phyloP scores from a whole-genome alignment of 2,113 vertebrate species.

The Promerops cafer region DNA sequence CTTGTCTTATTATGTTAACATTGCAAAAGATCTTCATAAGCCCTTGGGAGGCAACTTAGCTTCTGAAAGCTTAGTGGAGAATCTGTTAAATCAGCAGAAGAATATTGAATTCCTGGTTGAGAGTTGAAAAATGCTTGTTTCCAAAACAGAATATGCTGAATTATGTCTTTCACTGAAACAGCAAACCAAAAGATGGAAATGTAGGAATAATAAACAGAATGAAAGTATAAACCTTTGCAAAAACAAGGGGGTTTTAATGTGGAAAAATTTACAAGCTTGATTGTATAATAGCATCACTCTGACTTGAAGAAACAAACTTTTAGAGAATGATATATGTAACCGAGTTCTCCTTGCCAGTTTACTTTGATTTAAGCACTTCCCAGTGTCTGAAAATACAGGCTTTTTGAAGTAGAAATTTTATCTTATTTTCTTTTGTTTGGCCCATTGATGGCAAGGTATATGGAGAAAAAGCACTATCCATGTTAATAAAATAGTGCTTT shows the following conservation, averaged over 20 bases:
- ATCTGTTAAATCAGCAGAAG: slow-evolving; percentile 37
- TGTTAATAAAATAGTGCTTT: background rate
- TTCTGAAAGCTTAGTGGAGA: slow-evolving; percentile 44
- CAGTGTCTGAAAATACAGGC: background rate
- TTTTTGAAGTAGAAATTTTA: background rate
- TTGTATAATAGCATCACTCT: slow-evolving; percentile 18
- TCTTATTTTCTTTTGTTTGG: background rate
- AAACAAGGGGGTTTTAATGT: slow-evolving; percentile 20
- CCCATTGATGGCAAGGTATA: background rate
- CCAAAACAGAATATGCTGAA: slow-evolving; percentile 26
- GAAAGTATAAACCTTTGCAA: slow-evolving; percentile 5
- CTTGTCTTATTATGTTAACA: background rate
- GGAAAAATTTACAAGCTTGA: slow-evolving; percentile 48
- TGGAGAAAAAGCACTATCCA: background rate
- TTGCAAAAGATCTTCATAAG: slow-evolving; percentile 21
- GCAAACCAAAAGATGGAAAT: slow-evolving; percentile 36
- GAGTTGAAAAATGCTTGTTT: slow-evolving; percentile 37
- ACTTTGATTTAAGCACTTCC: background rate
- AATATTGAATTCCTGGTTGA: slow-evolving; percentile 25
- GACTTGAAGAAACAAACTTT: slow-evolving; percentile 31
- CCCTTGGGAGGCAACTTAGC: slow-evolving; percentile 5
- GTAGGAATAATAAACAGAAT: slow-evolving; percentile 51
- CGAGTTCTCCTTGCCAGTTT: background rate
- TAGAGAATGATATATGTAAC: background rate
- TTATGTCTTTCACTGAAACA: slow-evolving; percentile 27